A percentile compares a stretch with the other conserved stretches of the same genome.
phyloP scores from a whole-genome alignment of 1,140 invertebrate genomes.

The Drosophila saltans region DNA sequence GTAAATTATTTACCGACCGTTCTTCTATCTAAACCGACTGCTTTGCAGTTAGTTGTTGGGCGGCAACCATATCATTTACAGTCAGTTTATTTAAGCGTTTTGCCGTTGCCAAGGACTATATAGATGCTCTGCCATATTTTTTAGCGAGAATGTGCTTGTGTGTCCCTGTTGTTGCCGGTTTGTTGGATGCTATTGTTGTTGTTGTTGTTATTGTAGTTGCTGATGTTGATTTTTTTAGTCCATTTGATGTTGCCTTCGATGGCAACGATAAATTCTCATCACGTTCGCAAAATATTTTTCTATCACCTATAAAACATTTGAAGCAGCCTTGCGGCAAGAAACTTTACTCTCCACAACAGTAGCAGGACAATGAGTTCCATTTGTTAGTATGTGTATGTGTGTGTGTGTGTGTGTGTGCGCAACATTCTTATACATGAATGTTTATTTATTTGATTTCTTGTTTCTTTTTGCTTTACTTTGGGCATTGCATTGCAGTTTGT shows the following conservation, averaged over 20 bases:
- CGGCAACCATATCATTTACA: constrained; percentile 64
- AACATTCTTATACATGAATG: constrained; percentile 67
- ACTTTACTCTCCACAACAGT: constrained; percentile 38
- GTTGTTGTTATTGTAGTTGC: constrained; percentile 17
- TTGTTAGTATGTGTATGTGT: constrained; percentile 10
- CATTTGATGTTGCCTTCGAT: constrained; percentile 59
- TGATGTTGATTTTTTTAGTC: constrained; percentile 50
- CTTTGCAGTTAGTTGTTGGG: constrained; percentile 5
- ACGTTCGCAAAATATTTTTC: constrained; percentile 80
- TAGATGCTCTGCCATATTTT: constrained; percentile 44
- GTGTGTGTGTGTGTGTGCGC: constrained; percentile 37
- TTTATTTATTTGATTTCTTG: constrained; percentile 74
- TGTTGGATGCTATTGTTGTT: constrained; percentile 7
- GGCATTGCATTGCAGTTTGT: neutral
- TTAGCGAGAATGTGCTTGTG: constrained; percentile 14
- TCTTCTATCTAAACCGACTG: neutral
- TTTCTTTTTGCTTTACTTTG: constrained; percentile 21
- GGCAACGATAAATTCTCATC: constrained; percentile 76
- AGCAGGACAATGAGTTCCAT: constrained; percentile 49
- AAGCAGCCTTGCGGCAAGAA: constrained; percentile 65
- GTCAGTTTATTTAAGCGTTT: constrained; percentile 66
- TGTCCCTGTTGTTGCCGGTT: constrained; percentile 13
- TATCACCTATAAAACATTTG: constrained; percentile 80
- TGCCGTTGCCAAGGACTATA: constrained; percentile 31
- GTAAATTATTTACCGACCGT: neutral